Conservation (phyloP, 2,113 vertebrate genomes). For the Maccullochella peelii region DNA sequence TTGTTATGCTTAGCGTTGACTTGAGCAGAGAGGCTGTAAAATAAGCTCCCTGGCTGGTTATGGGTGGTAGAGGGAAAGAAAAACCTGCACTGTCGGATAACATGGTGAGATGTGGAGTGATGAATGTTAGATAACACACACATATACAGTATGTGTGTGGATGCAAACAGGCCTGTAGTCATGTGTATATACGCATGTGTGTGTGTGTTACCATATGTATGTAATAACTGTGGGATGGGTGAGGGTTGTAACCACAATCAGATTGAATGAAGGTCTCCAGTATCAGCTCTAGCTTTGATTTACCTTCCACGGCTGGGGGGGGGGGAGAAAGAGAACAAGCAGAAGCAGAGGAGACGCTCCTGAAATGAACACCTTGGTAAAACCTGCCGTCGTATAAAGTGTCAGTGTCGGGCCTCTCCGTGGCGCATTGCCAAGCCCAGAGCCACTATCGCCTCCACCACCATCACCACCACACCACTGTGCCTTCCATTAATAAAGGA, state of each 20-base stretch:
- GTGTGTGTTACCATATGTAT: slow-evolving; percentile 30
- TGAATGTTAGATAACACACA: slow-evolving; percentile 27
- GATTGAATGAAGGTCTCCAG: slow-evolving; percentile 69
- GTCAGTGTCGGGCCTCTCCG: slow-evolving; percentile 77
- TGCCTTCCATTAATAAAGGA: slow-evolving; percentile 75
- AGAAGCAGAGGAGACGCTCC: slow-evolving; percentile 70
- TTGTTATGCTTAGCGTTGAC: slow-evolving; percentile 68
- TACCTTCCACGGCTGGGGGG: slow-evolving; percentile 60
- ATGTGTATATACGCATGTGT: neutral
- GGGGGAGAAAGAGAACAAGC: slow-evolving; percentile 61
- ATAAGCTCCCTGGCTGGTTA: slow-evolving; percentile 51
- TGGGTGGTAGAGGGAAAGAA: slow-evolving; percentile 45
- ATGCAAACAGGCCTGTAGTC: slow-evolving; percentile 27
- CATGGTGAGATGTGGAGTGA: slow-evolving; percentile 41
- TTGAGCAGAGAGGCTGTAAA: slow-evolving; percentile 57
- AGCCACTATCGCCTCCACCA: slow-evolving; percentile 63
- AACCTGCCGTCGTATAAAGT: slow-evolving; percentile 85
- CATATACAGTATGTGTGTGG: neutral
- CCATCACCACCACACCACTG: slow-evolving; percentile 31
- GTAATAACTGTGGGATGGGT: slow-evolving; percentile 56
- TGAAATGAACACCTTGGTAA: slow-evolving; percentile 86
- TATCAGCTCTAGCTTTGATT: slow-evolving; percentile 81
- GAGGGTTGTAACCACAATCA: slow-evolving; percentile 56
- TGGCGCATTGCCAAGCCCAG: slow-evolving; percentile 75
- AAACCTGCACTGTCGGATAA: slow-evolving; percentile 38